Percentiles rank a stretch among this genome's conserved stretches.
Evolutionary conservation across 1,140 invertebrate species (phyloP).

Genomic region (Eumaeus atala): DNA sequence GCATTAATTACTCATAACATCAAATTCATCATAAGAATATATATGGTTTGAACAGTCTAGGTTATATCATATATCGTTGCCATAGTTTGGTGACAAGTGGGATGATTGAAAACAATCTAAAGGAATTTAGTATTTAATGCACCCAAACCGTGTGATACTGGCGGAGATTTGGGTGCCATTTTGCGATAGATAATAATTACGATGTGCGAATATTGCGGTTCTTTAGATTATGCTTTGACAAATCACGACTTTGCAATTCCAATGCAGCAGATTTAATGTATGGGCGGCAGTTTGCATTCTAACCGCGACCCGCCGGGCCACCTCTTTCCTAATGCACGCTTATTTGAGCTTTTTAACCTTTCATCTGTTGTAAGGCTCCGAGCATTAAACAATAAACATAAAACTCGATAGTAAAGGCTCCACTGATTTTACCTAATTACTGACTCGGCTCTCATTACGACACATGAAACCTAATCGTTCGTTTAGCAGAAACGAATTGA

Average conservation of each 20-base stretch:
- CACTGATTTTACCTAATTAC: conserved; percentile 50
- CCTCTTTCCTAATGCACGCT: conserved; percentile 73
- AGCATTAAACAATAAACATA: conserved; percentile 68
- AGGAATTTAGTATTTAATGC: conserved; percentile 15
- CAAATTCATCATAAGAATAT: too few species aligned
- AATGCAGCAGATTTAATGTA: conserved; percentile 73
- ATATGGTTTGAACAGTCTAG: background rate
- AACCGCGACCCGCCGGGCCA: conserved; percentile 66
- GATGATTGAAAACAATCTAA: conserved; percentile 11
- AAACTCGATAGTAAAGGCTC: conserved; percentile 50
- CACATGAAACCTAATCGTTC: background rate
- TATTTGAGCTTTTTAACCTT: conserved; percentile 74
- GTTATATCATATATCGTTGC: background rate
- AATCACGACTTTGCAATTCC: conserved; percentile 73
- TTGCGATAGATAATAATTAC: conserved; percentile 70
- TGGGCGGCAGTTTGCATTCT: conserved; percentile 73
- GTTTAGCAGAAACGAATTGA: too few species aligned
- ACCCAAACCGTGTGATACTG: conserved; percentile 51
- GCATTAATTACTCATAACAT: too few species aligned
- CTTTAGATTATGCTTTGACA: conserved; percentile 73
- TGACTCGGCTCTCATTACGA: conserved; percentile 8
- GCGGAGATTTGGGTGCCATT: conserved; percentile 64
- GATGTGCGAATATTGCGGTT: conserved; percentile 72
- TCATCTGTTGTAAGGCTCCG: conserved; percentile 62
- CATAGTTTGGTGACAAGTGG: background rate